Evolutionary conservation across 1,140 invertebrate species (phyloP).

Genomic region (Leptonema lineaticorne): DNA sequence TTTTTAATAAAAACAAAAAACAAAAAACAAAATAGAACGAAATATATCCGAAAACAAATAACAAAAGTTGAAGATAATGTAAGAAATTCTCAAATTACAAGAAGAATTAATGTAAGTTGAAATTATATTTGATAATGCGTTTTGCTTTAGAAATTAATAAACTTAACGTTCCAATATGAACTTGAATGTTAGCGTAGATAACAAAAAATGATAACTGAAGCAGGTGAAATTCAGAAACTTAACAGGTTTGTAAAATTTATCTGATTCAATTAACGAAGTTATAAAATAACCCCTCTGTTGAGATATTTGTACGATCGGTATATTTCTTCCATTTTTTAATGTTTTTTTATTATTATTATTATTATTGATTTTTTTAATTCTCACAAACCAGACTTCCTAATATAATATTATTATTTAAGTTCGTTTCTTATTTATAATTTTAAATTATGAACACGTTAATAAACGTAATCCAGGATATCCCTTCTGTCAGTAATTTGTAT

Average conservation of each 20-base stretch:
- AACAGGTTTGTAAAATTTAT: slow-evolving; percentile 15
- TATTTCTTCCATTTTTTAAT: neutral
- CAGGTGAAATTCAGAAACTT: slow-evolving; percentile 2
- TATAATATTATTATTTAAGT: slow-evolving; percentile 3
- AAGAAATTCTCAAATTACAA: too few species aligned
- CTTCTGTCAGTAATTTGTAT: neutral
- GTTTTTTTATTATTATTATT: neutral
- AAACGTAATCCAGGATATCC: neutral
- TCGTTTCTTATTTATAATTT: too few species aligned
- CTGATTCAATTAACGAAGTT: slow-evolving; percentile 6
- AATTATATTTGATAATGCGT: too few species aligned
- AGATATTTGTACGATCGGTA: neutral
- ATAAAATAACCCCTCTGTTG: slow-evolving; percentile 9
- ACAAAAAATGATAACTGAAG: neutral
- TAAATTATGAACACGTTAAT: too few species aligned
- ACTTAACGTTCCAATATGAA: neutral
- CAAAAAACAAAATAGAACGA: too few species aligned
- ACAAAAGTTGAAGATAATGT: too few species aligned
- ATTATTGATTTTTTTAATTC: neutral
- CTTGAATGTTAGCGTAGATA: neutral
- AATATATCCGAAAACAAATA: too few species aligned
- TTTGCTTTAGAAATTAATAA: neutral
- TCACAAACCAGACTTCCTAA: neutral
- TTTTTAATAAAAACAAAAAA: too few species aligned
- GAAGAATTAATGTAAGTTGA: too few species aligned